phyloP scores from a whole-genome alignment of 2,888 invertebrate species.

The Cordilura impudica region DNA sequence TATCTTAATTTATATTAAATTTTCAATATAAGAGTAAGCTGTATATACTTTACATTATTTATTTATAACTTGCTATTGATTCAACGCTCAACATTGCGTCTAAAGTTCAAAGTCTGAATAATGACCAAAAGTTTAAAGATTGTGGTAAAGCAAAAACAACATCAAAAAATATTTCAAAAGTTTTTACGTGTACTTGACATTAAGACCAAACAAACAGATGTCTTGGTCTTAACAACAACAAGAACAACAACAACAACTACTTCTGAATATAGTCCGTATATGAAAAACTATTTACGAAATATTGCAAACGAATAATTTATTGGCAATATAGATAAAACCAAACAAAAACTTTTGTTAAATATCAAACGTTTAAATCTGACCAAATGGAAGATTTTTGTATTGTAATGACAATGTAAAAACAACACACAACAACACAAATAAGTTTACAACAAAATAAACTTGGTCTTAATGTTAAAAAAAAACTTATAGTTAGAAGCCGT shows the following conservation, averaged over 20 bases:
- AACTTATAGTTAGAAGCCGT: not conserved
- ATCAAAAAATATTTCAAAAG: constrained; percentile 17
- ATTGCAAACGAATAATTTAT: not conserved
- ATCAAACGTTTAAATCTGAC: not conserved
- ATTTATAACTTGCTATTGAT: too few species aligned
- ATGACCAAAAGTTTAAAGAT: constrained; percentile 46
- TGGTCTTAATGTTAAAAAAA: not conserved
- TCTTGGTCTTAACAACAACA: not conserved
- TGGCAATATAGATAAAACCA: not conserved
- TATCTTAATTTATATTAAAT: too few species aligned
- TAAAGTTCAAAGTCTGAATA: constrained; percentile 24
- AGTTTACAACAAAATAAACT: not conserved
- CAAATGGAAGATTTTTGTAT: not conserved
- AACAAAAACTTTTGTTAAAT: too few species aligned
- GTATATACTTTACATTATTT: too few species aligned
- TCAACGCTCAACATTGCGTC: constrained; percentile 40
- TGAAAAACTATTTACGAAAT: not conserved
- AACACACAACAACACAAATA: too few species aligned
- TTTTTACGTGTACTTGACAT: constrained; percentile 52
- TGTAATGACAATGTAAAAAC: not conserved
- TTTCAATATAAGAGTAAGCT: too few species aligned
- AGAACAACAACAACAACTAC: not conserved
- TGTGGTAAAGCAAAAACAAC: not conserved
- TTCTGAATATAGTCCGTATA: not conserved
- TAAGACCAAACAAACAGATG: constrained; percentile 42